Base-by-base conservation (phyloP, 2,888 invertebrate genomes). In the Poecilobothrus nobilitatus region DNA sequence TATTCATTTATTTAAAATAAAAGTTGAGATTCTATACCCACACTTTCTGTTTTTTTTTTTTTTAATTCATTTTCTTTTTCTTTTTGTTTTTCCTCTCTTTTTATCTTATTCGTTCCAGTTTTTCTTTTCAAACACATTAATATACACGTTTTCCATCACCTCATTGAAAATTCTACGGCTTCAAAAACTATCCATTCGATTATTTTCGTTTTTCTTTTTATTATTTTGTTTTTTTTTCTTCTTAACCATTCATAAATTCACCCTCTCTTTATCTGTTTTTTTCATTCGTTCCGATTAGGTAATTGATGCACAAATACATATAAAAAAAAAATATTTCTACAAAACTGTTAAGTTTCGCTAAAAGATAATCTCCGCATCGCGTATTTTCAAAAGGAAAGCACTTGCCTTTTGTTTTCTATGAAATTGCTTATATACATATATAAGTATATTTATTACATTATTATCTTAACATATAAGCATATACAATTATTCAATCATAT, bases 331-430 rank as follows among this genome's bases (percentile, higher is more conserved):
- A 53, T 53, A 53, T 53, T 18, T 18, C 1, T 15, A 53, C 53
- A n/a, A 12, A 27, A 27, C 27, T 27, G 27, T 27, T 27, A 27
- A 27, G 27, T 27, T 27, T 8, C 63, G 20, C 5, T 63, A 22
- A 22, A 21, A 22, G 22, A 63, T 27, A 63, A 63, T 63, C 63
- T 63, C 63, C 22, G 63, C 63, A 63, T 63, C 63, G 63, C 63
- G 63, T 63, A 63, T 63, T 63, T 63, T 63, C 20, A 61, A 53
- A 15, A 53, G 53, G 18, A 53, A 63, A 67, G 20, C 20, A 21
- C 63, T 63, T 63, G 21, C 22, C 21, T 63, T 63, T 63, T 63
- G 22, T 22, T 22, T 63, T 63, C 3, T 63, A 53, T 53, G 2
- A 15, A 9, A 53, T 53, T 12, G 18, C 53, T 15, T 53, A 6